Base-by-base conservation (phyloP, 2,113 vertebrate genomes). In the Nothocercus nigrocapillus region DNA sequence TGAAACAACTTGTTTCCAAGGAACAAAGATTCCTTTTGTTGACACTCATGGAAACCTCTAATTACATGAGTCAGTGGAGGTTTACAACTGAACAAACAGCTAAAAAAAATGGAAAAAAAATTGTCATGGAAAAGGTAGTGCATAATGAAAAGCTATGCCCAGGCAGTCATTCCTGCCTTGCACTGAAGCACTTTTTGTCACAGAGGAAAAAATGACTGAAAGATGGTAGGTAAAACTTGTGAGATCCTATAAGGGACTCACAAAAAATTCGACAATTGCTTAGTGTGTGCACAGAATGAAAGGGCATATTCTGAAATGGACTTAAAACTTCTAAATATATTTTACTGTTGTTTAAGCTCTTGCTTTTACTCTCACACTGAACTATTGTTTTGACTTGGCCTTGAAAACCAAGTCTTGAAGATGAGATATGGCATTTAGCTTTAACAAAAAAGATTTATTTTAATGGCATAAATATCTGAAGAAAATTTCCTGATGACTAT, bases 21-120 rank as follows among this genome's bases (percentile, higher is more conserved):
- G 77, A 95, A 66, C 95, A 92, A 92, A 94, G 88, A 94, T 88
- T 95, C 68, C 88, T 94, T 95, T 95, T 97, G 82, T 97, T 96
- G 96, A 97, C 95, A 97, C 32, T 95, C 77, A 97, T 36, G 69
- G 93, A 97, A 97, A 94, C 88, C 88, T 96, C 85, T 97, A 97
- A 98, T 97, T 97, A 97, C 66, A 87, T 96, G 96, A 97, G 93
- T 98, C 96, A 97, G 49, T 84, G 72, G 85, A 97, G 86, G 94
- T 97, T 97, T 97, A 97, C 82, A 97, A 97, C 94, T 95, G 92
- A 97, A 98, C 92, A 97, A 97, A 97, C 87, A 96, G 88, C 92
- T 95, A 95, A 94, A 30, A 95, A 97, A 97, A 97, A 54, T 89
- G 95, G 86, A 95, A 97, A 97, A 84, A 95, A 97, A 78, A 44